A percentile compares a stretch with the other conserved stretches of the same genome.
Evolutionary conservation across 2,797 vertebrate genomes (phyloP).

Genomic region (Gymnoscopelus microlampas): DNA sequence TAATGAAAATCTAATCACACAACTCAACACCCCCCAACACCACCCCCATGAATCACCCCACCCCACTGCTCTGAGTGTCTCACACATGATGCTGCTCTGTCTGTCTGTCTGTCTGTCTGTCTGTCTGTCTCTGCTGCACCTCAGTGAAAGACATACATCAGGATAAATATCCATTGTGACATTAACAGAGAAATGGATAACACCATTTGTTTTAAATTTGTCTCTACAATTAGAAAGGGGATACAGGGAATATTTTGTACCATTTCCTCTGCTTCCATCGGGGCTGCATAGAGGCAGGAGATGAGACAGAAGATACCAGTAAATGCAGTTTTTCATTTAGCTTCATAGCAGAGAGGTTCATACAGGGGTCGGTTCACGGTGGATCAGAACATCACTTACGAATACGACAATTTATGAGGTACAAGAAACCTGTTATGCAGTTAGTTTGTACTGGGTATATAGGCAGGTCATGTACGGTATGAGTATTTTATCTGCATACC

Average conservation of each 20-base stretch:
- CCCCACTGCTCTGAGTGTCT: too few species aligned
- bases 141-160: too few species aligned
- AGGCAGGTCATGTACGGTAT: too few species aligned
- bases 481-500: too few species aligned
- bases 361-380: conserved; percentile 4
- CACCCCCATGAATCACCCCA: too few species aligned
- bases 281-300: conserved; percentile 48
- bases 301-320: conserved; percentile 49
- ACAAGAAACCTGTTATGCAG: neutral
- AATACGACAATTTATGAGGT: conserved; percentile 28
- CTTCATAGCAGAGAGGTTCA: conserved; percentile 45
- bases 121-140: neutral
- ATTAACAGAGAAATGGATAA: too few species aligned
- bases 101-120: too few species aligned
- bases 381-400: conserved; percentile 33
- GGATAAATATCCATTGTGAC: too few species aligned
- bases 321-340: conserved; percentile 30
- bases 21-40: conserved; percentile 5
- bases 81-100: too few species aligned
- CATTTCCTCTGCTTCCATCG: conserved; percentile 51
- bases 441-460: too few species aligned
- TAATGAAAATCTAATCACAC: conserved; percentile 78
- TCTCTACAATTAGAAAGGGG: conserved; percentile 34
- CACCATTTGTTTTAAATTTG: conserved; percentile 40
- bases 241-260: conserved; percentile 53